Evolutionary conservation across 2,113 vertebrate species (phyloP).

Genomic region (Scomber colias): DNA sequence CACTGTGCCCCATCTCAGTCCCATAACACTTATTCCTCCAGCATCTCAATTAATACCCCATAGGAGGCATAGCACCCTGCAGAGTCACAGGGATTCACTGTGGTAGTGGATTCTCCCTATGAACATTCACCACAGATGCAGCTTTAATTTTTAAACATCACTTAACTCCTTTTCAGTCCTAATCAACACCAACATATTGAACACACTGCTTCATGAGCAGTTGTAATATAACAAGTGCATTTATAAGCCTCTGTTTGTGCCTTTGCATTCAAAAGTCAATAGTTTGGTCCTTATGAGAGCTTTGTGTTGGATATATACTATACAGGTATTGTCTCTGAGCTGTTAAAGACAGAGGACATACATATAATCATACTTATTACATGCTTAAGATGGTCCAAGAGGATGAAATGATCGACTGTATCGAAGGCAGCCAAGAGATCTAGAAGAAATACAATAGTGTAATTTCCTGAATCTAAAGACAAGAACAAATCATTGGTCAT

Average conservation of each 20-base stretch:
- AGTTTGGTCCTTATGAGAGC: not conserved
- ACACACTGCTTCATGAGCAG: conserved; percentile 22
- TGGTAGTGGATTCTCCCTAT: conserved; percentile 30
- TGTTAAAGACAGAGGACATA: not conserved
- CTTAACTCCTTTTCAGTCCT: conserved; percentile 13
- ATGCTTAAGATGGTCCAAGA: too few species aligned
- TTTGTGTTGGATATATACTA: not conserved
- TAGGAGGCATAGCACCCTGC: conserved; percentile 66
- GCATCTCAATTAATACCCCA: conserved; percentile 78
- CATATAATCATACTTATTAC: too few species aligned
- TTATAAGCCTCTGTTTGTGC: conserved; percentile 9
- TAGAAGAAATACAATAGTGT: too few species aligned
- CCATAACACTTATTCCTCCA: conserved; percentile 66
- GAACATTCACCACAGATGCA: conserved; percentile 47
- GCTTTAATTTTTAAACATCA: conserved; percentile 41
- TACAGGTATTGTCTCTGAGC: not conserved
- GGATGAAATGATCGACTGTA: too few species aligned
- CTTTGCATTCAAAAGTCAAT: conserved; percentile 10
- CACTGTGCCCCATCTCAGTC: conserved; percentile 63
- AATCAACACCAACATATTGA: conserved; percentile 59
- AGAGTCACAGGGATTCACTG: conserved; percentile 37
- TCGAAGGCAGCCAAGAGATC: too few species aligned
- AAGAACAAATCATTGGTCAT: too few species aligned
- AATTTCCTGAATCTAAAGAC: too few species aligned
- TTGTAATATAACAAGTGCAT: not conserved